Conservation (phyloP, 2,113 vertebrate genomes). For the Spilogale gracilis region DNA sequence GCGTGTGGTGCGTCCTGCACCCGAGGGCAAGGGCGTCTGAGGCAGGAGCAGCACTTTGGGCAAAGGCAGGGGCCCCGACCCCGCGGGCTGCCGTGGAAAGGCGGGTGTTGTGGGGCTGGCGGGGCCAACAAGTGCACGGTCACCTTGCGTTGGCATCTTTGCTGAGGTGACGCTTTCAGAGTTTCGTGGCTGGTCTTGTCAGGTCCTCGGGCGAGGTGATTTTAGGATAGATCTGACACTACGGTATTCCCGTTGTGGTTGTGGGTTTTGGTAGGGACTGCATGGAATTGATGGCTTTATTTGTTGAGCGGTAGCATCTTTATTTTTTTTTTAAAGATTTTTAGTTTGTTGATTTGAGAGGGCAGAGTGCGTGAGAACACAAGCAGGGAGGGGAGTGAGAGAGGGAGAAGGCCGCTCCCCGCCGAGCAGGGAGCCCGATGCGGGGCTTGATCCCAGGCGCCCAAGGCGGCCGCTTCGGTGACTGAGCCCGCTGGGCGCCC, state of each 20-base stretch:
- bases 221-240: neutral
- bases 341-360: no score
- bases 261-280: neutral
- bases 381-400: no score
- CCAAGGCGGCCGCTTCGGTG: no score
- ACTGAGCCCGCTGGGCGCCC: no score
- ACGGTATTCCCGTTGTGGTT: fast-evolving
- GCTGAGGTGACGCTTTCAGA: neutral
- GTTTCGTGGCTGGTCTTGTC: fast-evolving
- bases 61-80: neutral
- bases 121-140: fast-evolving
- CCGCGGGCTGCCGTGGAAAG: fast-evolving
- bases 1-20: fast-evolving
- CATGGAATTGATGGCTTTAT: fast-evolving
- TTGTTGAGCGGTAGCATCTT: neutral
- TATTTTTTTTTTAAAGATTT: neutral
- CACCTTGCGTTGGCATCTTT: fast-evolving
- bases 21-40: fast-evolving
- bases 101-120: fast-evolving
- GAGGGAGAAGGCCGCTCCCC: no score
- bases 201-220: neutral
- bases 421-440: no score
- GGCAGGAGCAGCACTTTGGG: neutral
- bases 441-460: no score
- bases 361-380: no score